Evolutionary conservation across 2,113 vertebrate species (phyloP).

Genomic region (Spilogale gracilis): DNA sequence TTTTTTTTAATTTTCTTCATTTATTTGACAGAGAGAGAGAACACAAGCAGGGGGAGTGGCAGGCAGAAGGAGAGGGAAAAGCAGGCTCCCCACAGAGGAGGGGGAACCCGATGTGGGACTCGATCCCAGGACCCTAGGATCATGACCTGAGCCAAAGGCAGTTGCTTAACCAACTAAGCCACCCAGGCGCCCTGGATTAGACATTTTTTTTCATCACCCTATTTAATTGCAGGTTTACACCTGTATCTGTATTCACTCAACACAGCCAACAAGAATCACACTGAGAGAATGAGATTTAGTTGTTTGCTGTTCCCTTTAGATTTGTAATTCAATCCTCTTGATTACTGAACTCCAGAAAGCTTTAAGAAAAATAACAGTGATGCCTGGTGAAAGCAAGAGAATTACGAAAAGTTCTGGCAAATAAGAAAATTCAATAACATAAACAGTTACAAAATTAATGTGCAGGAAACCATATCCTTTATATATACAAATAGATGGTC

Average conservation of each 20-base stretch:
- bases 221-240: slow-evolving; percentile 28
- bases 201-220: slow-evolving; percentile 30
- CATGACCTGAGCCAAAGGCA: no score
- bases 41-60: no score
- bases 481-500: neutral
- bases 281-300: neutral
- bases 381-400: neutral
- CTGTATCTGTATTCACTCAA: neutral
- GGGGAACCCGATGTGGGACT: no score
- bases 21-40: no score
- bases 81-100: no score
- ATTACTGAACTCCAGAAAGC: slow-evolving; percentile 18
- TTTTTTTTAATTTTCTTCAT: no score
- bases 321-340: slow-evolving; percentile 20
- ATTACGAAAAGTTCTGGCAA: neutral
- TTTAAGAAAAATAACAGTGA: slow-evolving; percentile 43
- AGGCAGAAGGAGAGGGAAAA: no score
- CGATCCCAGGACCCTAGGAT: no score
- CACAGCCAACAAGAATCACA: neutral
- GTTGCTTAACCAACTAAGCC: no score
- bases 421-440: neutral
- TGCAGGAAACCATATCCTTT: neutral
- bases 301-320: neutral
- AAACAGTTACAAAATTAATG: slow-evolving; percentile 4
- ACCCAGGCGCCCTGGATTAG: neutral